Evolutionary conservation across 2,888 invertebrate genomes (phyloP).

Genomic region (Athalia cordata): DNA sequence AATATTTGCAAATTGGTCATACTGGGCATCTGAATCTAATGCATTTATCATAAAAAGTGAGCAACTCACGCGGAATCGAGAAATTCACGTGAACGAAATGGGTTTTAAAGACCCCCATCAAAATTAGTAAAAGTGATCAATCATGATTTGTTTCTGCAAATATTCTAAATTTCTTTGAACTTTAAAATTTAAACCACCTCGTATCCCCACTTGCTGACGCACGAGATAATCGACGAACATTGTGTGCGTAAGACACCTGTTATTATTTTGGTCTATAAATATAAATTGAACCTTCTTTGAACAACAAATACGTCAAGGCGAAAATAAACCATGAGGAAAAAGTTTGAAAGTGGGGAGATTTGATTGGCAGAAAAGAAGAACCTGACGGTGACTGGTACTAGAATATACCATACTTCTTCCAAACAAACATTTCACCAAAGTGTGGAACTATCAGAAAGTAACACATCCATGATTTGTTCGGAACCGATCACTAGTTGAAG

Average conservation of each 20-base stretch:
- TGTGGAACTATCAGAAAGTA: slow-evolving; percentile 21
- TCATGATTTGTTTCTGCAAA: slow-evolving; percentile 25
- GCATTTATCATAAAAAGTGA: background rate
- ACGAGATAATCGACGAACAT: slow-evolving; percentile 28
- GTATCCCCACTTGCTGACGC: slow-evolving; percentile 17
- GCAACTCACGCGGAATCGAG: background rate
- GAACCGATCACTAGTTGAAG: background rate
- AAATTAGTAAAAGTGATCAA: slow-evolving; percentile 26
- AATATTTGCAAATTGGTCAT: too few species aligned
- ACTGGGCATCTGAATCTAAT: background rate
- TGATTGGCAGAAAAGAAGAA: slow-evolving; percentile 37
- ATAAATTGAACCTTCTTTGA: slow-evolving; percentile 22
- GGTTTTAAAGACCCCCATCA: background rate
- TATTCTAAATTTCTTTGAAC: slow-evolving; percentile 23
- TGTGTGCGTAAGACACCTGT: slow-evolving; percentile 38
- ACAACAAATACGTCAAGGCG: slow-evolving; percentile 16
- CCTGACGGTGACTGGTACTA: slow-evolving; percentile 40
- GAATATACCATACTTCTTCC: slow-evolving; percentile 11
- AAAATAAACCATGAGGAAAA: slow-evolving; percentile 4
- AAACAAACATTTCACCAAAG: slow-evolving; percentile 12
- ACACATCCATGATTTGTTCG: slow-evolving; percentile 6
- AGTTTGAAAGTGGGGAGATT: slow-evolving; percentile 27
- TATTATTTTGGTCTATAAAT: slow-evolving; percentile 40
- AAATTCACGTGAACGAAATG: slow-evolving; percentile 22
- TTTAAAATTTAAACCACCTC: slow-evolving; percentile 21